Evolutionary conservation across 2,113 vertebrate species (phyloP).

Genomic region (Danionella cerebrum): DNA sequence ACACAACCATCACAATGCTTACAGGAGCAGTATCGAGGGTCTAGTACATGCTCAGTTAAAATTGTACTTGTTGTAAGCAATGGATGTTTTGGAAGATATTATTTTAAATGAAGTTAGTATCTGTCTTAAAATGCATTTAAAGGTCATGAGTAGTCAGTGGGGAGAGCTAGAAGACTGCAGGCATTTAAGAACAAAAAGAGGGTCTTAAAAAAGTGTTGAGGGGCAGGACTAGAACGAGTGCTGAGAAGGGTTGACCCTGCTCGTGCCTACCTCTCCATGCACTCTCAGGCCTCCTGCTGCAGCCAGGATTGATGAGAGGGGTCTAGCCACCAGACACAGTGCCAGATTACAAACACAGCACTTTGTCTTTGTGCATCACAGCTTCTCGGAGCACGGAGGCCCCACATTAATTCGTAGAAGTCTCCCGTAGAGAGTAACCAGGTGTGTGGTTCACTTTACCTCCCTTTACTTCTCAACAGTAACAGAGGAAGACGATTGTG

Average conservation of each 20-base stretch:
- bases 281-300: constrained; percentile 47
- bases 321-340: constrained; percentile 49
- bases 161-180: constrained; percentile 35
- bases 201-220: constrained; percentile 22
- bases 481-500: constrained; percentile 3
- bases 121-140: neutral
- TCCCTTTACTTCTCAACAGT: neutral
- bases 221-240: constrained; percentile 31
- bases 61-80: neutral
- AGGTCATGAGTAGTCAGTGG: neutral
- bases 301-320: constrained; percentile 58
- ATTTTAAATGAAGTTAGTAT: neutral
- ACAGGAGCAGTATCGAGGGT: too few species aligned
- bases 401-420: constrained; percentile 53
- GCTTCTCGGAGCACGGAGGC: constrained; percentile 47
- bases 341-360: constrained; percentile 58
- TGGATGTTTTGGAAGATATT: neutral
- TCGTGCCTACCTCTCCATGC: constrained; percentile 27
- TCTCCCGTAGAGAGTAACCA: constrained; percentile 23
- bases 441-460: constrained; percentile 11
- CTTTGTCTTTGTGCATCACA: constrained; percentile 57
- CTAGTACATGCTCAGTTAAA: too few species aligned
- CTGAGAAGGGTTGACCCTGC: constrained; percentile 53
- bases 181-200: constrained; percentile 50
- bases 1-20: too few species aligned